Conservation (phyloP, 2,888 invertebrate genomes). For the Megastigmus dorsalis region DNA sequence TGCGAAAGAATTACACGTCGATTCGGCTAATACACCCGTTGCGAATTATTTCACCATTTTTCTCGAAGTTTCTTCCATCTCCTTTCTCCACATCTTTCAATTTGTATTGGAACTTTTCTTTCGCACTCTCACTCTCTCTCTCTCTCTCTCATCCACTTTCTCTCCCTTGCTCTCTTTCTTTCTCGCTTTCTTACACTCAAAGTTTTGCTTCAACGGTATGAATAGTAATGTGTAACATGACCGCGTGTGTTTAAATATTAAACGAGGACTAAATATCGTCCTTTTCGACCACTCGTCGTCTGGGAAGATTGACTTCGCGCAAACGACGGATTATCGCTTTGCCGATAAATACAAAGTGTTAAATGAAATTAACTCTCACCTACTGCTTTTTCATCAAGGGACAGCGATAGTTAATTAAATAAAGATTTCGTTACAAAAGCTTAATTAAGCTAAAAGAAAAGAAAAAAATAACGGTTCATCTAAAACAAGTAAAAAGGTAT, state of each 20-base stretch:
- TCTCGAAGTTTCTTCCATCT: conserved; percentile 17
- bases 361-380: conserved; percentile 49
- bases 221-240: conserved; percentile 53
- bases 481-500: conserved; percentile 28
- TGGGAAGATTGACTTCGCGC: neutral
- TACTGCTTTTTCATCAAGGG: conserved; percentile 34
- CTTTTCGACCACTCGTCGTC: conserved; percentile 48
- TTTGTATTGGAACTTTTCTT: conserved; percentile 28
- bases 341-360: conserved; percentile 51
- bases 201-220: conserved; percentile 45
- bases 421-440: conserved; percentile 39
- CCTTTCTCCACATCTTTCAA: conserved; percentile 3
- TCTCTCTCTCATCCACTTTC: too few relatives aligned
- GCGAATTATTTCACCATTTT: conserved; percentile 30
- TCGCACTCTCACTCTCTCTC: conserved; percentile 19
- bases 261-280: conserved; percentile 51
- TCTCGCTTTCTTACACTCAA: conserved; percentile 22
- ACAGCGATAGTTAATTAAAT: conserved; percentile 45
- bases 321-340: conserved; percentile 44
- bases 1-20: neutral
- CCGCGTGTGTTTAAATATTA: conserved; percentile 56
- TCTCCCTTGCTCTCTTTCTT: conserved; percentile 1
- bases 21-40: conserved; percentile 29
- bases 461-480: conserved; percentile 40
- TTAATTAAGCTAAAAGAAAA: conserved; percentile 51